phyloP scores from a whole-genome alignment of 2,113 vertebrate species.

The Plecotus auritus region DNA sequence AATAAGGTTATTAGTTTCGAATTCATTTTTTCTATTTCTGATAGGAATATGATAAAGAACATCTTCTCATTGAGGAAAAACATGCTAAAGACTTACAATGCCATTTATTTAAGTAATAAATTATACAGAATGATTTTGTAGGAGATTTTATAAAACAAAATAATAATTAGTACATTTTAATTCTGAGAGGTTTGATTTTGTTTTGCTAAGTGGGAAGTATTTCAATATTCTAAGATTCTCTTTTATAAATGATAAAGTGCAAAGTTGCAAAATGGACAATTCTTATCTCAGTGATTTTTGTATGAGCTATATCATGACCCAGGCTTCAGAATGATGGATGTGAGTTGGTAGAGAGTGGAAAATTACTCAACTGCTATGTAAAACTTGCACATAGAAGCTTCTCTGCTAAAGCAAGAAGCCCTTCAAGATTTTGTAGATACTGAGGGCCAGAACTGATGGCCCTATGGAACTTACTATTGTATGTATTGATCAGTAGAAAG shows the following conservation, averaged over 20 bases:
- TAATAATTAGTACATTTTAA: constrained; percentile 27
- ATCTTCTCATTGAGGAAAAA: background rate
- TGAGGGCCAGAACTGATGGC: background rate
- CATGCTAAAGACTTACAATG: background rate
- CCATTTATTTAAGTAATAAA: constrained; percentile 2
- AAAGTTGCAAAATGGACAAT: background rate
- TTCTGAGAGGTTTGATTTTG: background rate
- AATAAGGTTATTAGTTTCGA: background rate
- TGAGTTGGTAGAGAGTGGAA: background rate
- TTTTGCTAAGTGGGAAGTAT: constrained; percentile 1
- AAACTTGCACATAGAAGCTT: background rate
- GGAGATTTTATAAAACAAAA: constrained; percentile 18
- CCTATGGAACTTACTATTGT: background rate
- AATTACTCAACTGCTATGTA: background rate
- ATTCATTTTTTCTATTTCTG: background rate
- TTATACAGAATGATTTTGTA: background rate
- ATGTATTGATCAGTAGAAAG: background rate
- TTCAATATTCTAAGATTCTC: background rate
- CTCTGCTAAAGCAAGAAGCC: background rate
- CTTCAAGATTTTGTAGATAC: background rate
- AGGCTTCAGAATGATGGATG: background rate
- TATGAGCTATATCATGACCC: background rate
- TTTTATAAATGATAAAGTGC: background rate
- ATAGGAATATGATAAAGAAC: background rate
- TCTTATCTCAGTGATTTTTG: background rate